Base-by-base conservation (phyloP, 2,888 invertebrate genomes). In the Escarpia spicata region DNA sequence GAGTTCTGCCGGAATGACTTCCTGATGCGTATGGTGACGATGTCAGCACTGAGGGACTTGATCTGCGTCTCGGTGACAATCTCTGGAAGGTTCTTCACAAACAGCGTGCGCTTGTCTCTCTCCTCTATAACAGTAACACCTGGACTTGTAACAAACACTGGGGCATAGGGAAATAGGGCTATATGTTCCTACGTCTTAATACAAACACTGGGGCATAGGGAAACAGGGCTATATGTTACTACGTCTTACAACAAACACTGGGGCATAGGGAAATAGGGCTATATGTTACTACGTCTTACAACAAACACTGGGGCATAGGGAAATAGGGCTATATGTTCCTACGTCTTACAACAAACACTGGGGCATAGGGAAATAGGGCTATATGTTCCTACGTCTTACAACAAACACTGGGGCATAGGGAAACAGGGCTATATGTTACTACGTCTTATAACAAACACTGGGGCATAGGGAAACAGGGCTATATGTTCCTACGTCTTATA, bases 51-150 rank as follows among this genome's bases (percentile, higher is more conserved):
- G 58, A 94, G 37, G 12, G 93, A 92, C 90, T 93, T 94, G 2
- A 94, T 92, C 12, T 94, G 93, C 12, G 90, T 91, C 19, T 93
- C 94, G 19, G 93, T 92, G 43, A 93, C 92, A 90, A 92, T 91
- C 0, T 90, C 37, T 15, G 94, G 94, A 19, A 94, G 93, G 45
- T 93, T 93, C 91, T 94, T 94, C n/a, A 94, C 90, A 92, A 94
- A 94, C 45, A 94, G 91, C 6, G 94, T 94, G 15, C 92, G 92
- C 43, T 91, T 90, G 91, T 94, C 94, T 58, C 90, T 90, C 4
- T 93, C 92, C 90, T 92, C 94, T 94, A 92, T 26, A 92, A 92
- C 58, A 45, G 60, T 6, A 91, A 91, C 19, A 44, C 19, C 75
- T 19, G 75, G 26, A 4, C 26, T 75, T n/a, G 6, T 26, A n/a